phyloP scores from a whole-genome alignment of 2,113 vertebrate genomes.

The Phylloscopus trochiloides region DNA sequence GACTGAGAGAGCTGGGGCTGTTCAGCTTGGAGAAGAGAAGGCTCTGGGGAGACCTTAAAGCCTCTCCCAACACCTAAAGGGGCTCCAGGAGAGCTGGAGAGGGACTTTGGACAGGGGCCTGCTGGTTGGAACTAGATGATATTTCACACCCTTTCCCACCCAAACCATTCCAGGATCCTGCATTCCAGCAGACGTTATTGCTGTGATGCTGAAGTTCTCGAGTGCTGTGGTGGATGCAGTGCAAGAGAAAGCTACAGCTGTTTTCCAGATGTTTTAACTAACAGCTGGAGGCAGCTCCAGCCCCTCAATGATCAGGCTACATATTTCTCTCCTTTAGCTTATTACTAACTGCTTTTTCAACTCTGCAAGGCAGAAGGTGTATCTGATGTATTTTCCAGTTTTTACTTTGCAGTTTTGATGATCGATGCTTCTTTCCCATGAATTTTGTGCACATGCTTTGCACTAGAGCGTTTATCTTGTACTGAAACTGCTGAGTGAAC shows the following conservation, averaged over 20 bases:
- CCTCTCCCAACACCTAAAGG: not conserved
- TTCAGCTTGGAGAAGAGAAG: not conserved
- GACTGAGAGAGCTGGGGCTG: not conserved
- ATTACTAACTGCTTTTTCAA: not conserved
- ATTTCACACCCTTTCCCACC: not conserved
- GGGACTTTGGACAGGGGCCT: not conserved
- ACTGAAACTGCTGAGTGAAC: not conserved
- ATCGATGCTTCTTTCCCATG: not conserved
- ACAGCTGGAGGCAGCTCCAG: not conserved
- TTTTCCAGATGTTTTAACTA: not conserved
- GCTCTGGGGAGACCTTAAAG: not conserved
- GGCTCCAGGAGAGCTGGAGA: not conserved
- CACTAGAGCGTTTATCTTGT: not conserved
- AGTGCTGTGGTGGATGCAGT: not conserved
- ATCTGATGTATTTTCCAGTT: not conserved
- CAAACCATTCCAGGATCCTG: not conserved
- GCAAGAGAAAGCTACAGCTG: not conserved
- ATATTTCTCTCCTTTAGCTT: not conserved
- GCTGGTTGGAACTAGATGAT: not conserved
- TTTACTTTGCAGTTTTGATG: not conserved
- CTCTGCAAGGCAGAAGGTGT: not conserved
- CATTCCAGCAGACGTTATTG: not conserved
- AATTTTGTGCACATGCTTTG: not conserved
- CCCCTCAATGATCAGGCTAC: not conserved
- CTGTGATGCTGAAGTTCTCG: not conserved